Evolutionary conservation across 2,888 invertebrate genomes (phyloP).

Genomic region (Dilophus febrilis): DNA sequence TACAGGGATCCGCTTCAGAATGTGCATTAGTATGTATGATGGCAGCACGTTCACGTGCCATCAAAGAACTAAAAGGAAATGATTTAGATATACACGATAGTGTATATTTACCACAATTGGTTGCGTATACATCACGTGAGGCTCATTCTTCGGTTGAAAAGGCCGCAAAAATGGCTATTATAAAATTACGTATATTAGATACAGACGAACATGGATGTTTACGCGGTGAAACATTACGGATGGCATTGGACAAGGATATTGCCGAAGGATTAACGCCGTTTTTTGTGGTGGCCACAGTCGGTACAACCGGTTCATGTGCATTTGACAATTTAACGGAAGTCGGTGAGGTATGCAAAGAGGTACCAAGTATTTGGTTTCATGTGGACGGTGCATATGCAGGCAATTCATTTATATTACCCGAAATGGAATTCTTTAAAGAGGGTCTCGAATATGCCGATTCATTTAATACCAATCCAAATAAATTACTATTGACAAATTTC

Average conservation of each 20-base stretch:
- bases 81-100: conserved; percentile 40
- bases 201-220: conserved; percentile 50
- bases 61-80: conserved; percentile 41
- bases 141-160: conserved; percentile 65
- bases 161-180: conserved; percentile 59
- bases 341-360: conserved; percentile 46
- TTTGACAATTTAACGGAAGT: conserved; percentile 69
- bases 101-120: conserved; percentile 53
- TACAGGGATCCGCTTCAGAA: conserved; percentile 72
- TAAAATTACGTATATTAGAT: conserved; percentile 51
- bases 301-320: conserved; percentile 68
- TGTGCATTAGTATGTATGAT: conserved; percentile 62
- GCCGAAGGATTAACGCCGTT: conserved; percentile 62
- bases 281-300: conserved; percentile 66
- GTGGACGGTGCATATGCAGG: conserved; percentile 82
- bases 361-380: conserved; percentile 62
- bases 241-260: conserved; percentile 53
- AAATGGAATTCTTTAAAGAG: conserved; percentile 46
- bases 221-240: conserved; percentile 41
- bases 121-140: conserved; percentile 57
- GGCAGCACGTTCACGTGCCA: conserved; percentile 56
- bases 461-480: conserved; percentile 78
- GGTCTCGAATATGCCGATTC: conserved; percentile 64
- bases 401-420: conserved; percentile 70
- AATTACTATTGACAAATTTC: conserved; percentile 70